phyloP scores from a whole-genome alignment of 2,888 invertebrate species.

The Pollenia griseotomentosa region DNA sequence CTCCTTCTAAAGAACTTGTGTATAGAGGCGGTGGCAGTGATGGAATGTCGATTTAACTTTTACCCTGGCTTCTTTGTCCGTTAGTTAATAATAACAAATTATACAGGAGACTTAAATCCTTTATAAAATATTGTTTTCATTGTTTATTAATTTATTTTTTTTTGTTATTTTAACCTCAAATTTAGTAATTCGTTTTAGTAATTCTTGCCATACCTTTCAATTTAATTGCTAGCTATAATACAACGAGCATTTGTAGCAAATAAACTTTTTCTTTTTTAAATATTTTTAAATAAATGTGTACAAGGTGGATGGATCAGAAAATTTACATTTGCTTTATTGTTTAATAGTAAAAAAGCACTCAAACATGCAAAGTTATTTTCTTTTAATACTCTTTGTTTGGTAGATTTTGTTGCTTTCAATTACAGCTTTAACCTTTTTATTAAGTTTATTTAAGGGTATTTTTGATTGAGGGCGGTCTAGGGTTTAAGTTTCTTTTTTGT shows the following conservation, averaged over 20 bases:
- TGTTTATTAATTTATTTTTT: not conserved
- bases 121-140: slow-evolving; percentile 1
- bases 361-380: slow-evolving; percentile 17
- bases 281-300: not conserved
- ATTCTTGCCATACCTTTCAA: not conserved
- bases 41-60: not conserved
- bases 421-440: slow-evolving; percentile 41
- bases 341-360: not conserved
- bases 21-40: not conserved
- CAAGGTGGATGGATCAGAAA: not conserved
- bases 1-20: not conserved
- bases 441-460: not conserved
- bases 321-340: not conserved
- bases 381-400: not conserved
- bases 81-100: slow-evolving; percentile 30
- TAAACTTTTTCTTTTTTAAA: slow-evolving; percentile 11
- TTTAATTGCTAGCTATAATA: slow-evolving; percentile 7
- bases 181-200: not conserved
- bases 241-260: not conserved
- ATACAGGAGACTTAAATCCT: not conserved
- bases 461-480: not conserved
- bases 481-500: not conserved
- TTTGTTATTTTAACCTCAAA: not conserved
- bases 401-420: not conserved
- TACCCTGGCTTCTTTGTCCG: not conserved